phyloP scores from a whole-genome alignment of 2,797 vertebrate species.

The Pogonophryne albipinna region DNA sequence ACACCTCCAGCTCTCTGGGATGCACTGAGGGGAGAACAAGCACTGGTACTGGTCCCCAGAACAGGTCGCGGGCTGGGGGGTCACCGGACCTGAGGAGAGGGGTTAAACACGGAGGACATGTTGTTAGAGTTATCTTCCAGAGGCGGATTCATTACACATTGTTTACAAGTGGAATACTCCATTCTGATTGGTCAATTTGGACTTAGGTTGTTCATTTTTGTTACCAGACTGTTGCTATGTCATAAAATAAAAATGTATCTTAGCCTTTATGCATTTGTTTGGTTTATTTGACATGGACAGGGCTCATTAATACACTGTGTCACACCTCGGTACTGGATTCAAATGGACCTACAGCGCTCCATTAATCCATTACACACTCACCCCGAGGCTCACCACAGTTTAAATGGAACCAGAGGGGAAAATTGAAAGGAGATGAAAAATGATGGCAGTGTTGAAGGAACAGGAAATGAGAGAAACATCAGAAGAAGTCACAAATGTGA shows the following conservation, averaged over 20 bases:
- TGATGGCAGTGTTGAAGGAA: neutral
- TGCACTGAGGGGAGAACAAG: constrained; percentile 81
- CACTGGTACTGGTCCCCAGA: constrained; percentile 82
- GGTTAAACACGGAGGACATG: neutral
- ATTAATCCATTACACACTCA: constrained; percentile 63
- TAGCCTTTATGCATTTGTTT: too few species aligned
- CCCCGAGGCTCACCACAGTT: neutral
- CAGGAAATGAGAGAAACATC: neutral
- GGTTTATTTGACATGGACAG: too few species aligned
- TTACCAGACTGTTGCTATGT: too few species aligned
- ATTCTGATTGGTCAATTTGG: too few species aligned
- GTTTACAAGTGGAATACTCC: too few species aligned
- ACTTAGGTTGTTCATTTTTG: too few species aligned
- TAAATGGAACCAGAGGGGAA: neutral
- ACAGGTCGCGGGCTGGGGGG: constrained; percentile 80
- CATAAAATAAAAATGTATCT: too few species aligned
- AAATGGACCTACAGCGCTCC: constrained; percentile 61
- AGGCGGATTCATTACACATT: neutral
- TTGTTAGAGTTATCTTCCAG: constrained; percentile 1
- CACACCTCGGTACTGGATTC: constrained; percentile 54
- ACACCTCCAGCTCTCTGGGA: constrained; percentile 84
- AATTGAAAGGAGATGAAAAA: constrained; percentile 11
- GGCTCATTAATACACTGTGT: too few species aligned
- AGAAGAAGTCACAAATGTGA: neutral
- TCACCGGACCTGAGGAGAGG: constrained; percentile 71